Conservation (phyloP, 2,888 invertebrate genomes). For the Ornithoptera alexandrae region DNA sequence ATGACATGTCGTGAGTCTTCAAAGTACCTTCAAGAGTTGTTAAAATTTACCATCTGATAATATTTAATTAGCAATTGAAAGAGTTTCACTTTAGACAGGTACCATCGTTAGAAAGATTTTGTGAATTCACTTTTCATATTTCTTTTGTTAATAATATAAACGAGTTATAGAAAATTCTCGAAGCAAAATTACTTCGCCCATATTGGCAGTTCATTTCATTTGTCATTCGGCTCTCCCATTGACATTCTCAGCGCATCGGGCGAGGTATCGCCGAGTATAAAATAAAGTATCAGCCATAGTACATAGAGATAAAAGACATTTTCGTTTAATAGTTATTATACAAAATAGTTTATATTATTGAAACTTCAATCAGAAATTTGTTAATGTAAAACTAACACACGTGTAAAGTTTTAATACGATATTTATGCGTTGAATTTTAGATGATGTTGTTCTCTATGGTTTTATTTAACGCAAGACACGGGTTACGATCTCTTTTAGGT, state of each 20-base stretch:
- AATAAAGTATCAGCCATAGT: slow-evolving; percentile 55
- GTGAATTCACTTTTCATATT: neutral
- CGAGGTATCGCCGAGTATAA: slow-evolving; percentile 62
- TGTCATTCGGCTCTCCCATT: slow-evolving; percentile 61
- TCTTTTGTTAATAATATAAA: slow-evolving; percentile 10
- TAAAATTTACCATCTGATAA: neutral
- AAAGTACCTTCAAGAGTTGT: slow-evolving; percentile 2
- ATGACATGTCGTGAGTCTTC: neutral
- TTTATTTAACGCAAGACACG: too few species aligned
- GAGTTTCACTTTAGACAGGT: neutral
- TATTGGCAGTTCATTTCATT: slow-evolving; percentile 55
- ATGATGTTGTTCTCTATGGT: too few species aligned
- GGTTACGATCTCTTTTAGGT: too few species aligned
- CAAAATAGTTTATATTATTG: neutral
- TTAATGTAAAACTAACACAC: too few species aligned
- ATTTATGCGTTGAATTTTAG: too few species aligned
- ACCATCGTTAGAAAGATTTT: neutral
- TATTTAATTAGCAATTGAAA: slow-evolving; percentile 1
- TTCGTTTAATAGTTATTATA: neutral
- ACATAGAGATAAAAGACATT: slow-evolving; percentile 21
- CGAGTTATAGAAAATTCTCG: slow-evolving; percentile 39
- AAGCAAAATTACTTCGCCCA: slow-evolving; percentile 50
- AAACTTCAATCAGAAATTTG: neutral
- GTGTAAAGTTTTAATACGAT: too few species aligned
- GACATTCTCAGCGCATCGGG: slow-evolving; percentile 60